Percentiles rank a stretch among this genome's conserved stretches.
phyloP scores from a whole-genome alignment of 2,797 vertebrate genomes.

The Dryobates pubescens region DNA sequence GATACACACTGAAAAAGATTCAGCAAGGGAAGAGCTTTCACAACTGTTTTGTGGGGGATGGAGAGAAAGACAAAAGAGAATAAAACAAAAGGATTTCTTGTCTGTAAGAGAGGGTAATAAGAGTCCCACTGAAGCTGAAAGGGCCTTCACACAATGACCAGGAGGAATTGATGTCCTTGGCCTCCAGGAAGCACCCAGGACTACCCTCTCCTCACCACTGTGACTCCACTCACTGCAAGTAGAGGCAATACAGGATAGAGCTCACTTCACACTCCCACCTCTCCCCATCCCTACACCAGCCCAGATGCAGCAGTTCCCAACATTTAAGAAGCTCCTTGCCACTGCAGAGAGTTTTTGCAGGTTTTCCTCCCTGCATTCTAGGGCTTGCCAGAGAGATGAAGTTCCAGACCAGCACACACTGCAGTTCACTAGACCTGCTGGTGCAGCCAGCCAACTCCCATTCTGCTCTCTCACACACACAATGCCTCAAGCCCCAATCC shows the following conservation, averaged over 20 bases:
- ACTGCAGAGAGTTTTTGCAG: not conserved
- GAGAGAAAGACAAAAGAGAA: not conserved
- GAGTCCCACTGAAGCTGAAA: not conserved
- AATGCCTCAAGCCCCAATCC: too few species aligned
- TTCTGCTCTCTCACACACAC: too few species aligned
- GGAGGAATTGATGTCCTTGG: not conserved
- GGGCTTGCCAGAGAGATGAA: not conserved
- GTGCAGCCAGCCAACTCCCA: too few species aligned
- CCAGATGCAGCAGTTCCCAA: too few species aligned
- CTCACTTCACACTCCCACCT: too few species aligned
- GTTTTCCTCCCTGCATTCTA: not conserved
- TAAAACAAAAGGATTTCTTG: not conserved
- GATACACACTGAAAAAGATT: accelerated
- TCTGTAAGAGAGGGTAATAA: not conserved
- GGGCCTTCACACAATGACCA: accelerated
- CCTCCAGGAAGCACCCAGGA: too few species aligned
- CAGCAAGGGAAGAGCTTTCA: not conserved
- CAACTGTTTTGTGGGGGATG: not conserved
- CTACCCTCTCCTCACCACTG: too few species aligned
- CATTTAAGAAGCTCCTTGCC: not conserved
- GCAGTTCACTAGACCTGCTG: too few species aligned
- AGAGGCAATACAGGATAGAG: too few species aligned
- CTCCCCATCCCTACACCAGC: too few species aligned
- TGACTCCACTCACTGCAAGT: too few species aligned
- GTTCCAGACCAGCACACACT: not conserved